Evolutionary conservation across 1,140 invertebrate genomes (phyloP).

Genomic region (Pogonomyrmex californicus): DNA sequence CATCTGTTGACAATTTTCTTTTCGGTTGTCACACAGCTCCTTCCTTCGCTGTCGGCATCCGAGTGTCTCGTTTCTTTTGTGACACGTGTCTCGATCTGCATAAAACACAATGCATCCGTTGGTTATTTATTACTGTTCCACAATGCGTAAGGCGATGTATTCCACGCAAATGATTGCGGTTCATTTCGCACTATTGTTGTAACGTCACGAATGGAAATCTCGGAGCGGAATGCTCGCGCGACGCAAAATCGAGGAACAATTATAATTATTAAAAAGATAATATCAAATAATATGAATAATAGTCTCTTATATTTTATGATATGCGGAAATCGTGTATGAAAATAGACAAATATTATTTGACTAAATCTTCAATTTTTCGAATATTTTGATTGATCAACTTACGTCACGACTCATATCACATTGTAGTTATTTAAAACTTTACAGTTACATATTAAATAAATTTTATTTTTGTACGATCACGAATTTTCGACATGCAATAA

Average conservation of each 20-base stretch:
- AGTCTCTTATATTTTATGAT: not conserved
- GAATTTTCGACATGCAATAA: slow-evolving; percentile 27
- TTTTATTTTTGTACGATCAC: slow-evolving; percentile 6
- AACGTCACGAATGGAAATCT: not conserved
- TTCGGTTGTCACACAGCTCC: not conserved
- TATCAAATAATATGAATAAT: not conserved
- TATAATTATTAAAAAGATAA: not conserved
- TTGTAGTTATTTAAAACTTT: not conserved
- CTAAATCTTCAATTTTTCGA: not conserved
- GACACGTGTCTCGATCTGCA: slow-evolving; percentile 45
- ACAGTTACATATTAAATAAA: slow-evolving; percentile 29
- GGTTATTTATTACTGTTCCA: slow-evolving; percentile 21
- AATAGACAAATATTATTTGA: not conserved
- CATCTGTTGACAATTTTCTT: slow-evolving; percentile 10
- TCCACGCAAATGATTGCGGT: slow-evolving; percentile 1
- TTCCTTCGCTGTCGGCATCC: slow-evolving; percentile 16
- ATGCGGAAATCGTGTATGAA: not conserved
- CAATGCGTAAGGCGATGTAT: not conserved
- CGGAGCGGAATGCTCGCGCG: not conserved
- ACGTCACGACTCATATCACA: not conserved
- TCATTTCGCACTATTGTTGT: not conserved
- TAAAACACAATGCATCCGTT: slow-evolving; percentile 51
- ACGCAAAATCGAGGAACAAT: not conserved
- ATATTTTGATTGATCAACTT: not conserved
- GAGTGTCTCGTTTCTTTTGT: not conserved